Evolutionary conservation across 2,888 invertebrate genomes (phyloP).

Genomic region (Trissolcus brochymenae): DNA sequence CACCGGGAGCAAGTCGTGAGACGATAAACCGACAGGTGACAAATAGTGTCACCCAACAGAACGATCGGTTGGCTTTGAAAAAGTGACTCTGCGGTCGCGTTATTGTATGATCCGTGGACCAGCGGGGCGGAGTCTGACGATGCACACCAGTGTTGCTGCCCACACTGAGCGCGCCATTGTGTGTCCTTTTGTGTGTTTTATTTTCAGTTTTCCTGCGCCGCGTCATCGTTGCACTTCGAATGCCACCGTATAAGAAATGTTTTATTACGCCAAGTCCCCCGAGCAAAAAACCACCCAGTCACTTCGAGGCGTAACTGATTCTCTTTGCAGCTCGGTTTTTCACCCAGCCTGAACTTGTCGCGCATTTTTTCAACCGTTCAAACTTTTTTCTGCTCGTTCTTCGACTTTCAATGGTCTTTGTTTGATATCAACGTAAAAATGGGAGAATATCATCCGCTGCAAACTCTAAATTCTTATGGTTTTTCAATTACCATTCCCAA

Average conservation of each 20-base stretch:
- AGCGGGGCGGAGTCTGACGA: slow-evolving; percentile 11
- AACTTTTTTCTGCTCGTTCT: slow-evolving; percentile 6
- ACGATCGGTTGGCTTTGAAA: slow-evolving; percentile 39
- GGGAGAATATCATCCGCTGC: not conserved
- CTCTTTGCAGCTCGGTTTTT: slow-evolving; percentile 31
- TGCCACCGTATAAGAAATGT: slow-evolving; percentile 36
- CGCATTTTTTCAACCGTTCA: slow-evolving; percentile 19
- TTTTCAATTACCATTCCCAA: not conserved
- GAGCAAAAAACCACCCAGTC: slow-evolving; percentile 30
- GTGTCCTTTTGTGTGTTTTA: slow-evolving; percentile 12
- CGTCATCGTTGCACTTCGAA: slow-evolving; percentile 20
- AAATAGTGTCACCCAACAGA: slow-evolving; percentile 45
- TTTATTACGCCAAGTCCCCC: slow-evolving; percentile 30
- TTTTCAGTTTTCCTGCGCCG: slow-evolving; percentile 18
- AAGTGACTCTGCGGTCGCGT: slow-evolving; percentile 23
- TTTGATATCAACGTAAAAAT: not conserved
- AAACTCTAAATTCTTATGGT: not conserved
- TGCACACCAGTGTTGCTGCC: slow-evolving; percentile 7
- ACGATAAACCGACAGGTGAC: slow-evolving; percentile 50
- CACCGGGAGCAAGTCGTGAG: slow-evolving; percentile 19
- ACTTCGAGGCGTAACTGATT: slow-evolving; percentile 38
- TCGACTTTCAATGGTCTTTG: slow-evolving; percentile 4
- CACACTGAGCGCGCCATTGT: slow-evolving; percentile 24
- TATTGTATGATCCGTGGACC: slow-evolving; percentile 46
- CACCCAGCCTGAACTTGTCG: slow-evolving; percentile 33